Evolutionary conservation across 2,113 vertebrate species (phyloP).

Genomic region (Urocitellus parryii): DNA sequence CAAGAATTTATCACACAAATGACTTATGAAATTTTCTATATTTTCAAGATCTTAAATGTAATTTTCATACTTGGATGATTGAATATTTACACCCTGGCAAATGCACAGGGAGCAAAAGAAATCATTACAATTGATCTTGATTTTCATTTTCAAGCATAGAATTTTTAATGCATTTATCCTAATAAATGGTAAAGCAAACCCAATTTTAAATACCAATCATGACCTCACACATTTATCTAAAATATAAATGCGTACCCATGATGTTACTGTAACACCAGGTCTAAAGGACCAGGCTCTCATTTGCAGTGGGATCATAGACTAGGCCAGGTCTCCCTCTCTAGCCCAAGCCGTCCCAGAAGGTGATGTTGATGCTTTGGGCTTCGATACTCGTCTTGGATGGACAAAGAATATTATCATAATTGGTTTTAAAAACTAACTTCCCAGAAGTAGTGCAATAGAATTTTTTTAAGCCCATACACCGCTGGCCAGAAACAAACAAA

Average conservation of each 20-base stretch:
- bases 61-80: conserved; percentile 36
- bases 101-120: background rate
- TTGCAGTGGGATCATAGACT: background rate
- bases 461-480: background rate
- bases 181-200: background rate
- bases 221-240: background rate
- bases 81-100: background rate
- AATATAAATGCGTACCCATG: background rate
- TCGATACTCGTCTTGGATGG: background rate
- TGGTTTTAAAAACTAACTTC: background rate
- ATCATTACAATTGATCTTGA: background rate
- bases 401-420: background rate
- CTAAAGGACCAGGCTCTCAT: background rate
- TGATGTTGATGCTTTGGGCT: too few species aligned
- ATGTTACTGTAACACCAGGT: background rate
- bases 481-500: background rate
- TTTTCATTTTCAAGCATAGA: conserved; percentile 47
- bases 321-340: background rate
- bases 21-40: background rate
- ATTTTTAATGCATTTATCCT: background rate
- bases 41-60: conserved; percentile 9
- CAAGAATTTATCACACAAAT: background rate
- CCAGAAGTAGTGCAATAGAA: background rate
- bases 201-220: conserved; percentile 9
- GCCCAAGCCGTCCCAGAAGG: background rate